Evolutionary conservation across 1,140 invertebrate genomes (phyloP).

Genomic region (Zaprionus inermis): DNA sequence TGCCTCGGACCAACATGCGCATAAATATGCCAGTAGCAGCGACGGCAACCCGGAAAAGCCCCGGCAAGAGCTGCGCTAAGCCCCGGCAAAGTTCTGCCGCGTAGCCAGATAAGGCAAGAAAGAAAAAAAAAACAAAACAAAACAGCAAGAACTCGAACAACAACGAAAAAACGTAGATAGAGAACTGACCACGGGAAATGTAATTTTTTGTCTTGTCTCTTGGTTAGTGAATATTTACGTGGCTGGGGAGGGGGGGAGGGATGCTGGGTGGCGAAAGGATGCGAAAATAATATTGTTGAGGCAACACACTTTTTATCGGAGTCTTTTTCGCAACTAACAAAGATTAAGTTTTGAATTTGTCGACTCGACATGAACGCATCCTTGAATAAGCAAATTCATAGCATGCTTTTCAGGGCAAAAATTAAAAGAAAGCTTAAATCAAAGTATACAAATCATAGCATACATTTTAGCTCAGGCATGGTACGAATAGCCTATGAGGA

Average conservation of each 20-base stretch:
- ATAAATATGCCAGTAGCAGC: conserved; percentile 54
- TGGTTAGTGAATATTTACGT: conserved; percentile 75
- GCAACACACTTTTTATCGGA: conserved; percentile 37
- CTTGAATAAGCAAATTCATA: neutral
- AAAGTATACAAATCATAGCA: neutral
- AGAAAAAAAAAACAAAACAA: neutral
- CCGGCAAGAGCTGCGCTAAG: conserved; percentile 6
- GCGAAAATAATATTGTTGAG: conserved; percentile 28
- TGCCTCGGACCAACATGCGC: conserved; percentile 63
- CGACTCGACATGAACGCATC: neutral
- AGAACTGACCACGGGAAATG: conserved; percentile 59
- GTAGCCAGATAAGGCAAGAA: neutral
- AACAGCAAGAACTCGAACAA: conserved; percentile 1
- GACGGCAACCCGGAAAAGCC: conserved; percentile 14
- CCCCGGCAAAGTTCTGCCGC: neutral
- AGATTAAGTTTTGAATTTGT: conserved; percentile 18
- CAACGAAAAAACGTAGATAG: conserved; percentile 5
- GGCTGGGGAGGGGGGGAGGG: conserved; percentile 7
- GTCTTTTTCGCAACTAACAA: conserved; percentile 6
- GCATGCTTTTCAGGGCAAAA: neutral
- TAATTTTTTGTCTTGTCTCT: conserved; percentile 69
- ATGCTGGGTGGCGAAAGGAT: too few species aligned
- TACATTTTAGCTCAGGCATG: neutral
- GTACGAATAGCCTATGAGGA: too few species aligned
- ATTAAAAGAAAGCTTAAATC: too few species aligned